Percentiles rank a stretch among this genome's conserved stretches.
phyloP scores from a whole-genome alignment of 2,113 vertebrate genomes.

The Tautogolabrus adspersus region DNA sequence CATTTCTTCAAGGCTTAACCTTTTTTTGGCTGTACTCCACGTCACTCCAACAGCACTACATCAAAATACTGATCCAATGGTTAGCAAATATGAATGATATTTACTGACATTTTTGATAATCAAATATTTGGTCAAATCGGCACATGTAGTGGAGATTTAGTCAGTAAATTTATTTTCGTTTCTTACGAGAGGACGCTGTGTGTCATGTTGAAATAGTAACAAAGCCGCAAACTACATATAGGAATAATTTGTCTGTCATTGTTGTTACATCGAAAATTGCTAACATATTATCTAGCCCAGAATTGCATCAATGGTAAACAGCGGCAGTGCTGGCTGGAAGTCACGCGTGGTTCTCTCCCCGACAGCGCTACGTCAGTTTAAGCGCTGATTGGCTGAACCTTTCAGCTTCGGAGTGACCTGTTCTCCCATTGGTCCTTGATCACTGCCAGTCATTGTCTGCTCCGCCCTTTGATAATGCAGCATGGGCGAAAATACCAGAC shows the following conservation, averaged over 20 bases:
- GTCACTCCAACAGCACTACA: not conserved
- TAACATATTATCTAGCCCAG: not conserved
- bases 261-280: slow-evolving; percentile 7
- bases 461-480: slow-evolving; percentile 85
- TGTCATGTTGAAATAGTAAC: not conserved
- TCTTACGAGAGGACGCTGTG: too few species aligned
- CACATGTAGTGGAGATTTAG: not conserved
- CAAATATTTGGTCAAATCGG: not conserved
- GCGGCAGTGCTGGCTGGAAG: slow-evolving; percentile 63
- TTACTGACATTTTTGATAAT: not conserved
- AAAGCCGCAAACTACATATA: too few species aligned
- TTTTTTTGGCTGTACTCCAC: too few species aligned
- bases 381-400: slow-evolving; percentile 66
- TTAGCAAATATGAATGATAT: not conserved
- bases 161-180: not conserved
- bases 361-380: slow-evolving; percentile 3
- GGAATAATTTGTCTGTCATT: not conserved
- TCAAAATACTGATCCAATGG: not conserved
- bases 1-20: too few species aligned
- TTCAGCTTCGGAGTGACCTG: slow-evolving; percentile 10
- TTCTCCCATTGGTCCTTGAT: slow-evolving; percentile 62
- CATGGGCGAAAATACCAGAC: slow-evolving; percentile 84
- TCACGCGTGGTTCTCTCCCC: slow-evolving; percentile 57
- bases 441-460: slow-evolving; percentile 57
- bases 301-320: slow-evolving; percentile 70